phyloP scores from a whole-genome alignment of 2,797 vertebrate genomes.

The Chelon auratus region DNA sequence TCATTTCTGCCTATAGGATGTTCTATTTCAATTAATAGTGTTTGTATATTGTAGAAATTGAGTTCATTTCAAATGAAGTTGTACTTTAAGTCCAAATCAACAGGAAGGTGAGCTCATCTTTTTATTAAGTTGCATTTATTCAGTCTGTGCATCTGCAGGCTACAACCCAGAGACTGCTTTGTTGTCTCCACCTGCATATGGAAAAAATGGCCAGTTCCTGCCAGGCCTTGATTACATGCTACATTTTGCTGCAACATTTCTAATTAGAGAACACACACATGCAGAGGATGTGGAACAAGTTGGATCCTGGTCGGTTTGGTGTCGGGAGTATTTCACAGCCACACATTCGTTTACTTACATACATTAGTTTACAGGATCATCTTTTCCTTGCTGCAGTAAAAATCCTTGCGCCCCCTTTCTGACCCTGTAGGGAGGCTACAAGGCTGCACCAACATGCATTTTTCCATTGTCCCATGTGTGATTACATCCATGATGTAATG shows the following conservation, averaged over 20 bases:
- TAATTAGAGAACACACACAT: conserved; percentile 73
- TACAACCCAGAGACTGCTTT: conserved; percentile 35
- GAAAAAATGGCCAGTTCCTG: conserved; percentile 52
- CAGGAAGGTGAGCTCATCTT: background rate
- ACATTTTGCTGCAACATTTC: conserved; percentile 60
- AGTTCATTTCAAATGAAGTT: too few species aligned
- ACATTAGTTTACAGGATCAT: background rate
- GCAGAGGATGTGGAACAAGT: conserved; percentile 71
- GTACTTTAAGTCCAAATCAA: background rate
- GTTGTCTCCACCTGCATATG: conserved; percentile 63
- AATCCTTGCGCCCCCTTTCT: conserved; percentile 50
- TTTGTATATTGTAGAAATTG: background rate
- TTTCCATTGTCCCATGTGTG: conserved; percentile 75
- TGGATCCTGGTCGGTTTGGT: conserved; percentile 62
- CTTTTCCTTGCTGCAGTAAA: conserved; percentile 1
- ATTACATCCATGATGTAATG: conserved; percentile 78
- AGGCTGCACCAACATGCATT: conserved; percentile 71
- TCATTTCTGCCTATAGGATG: background rate
- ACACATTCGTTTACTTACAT: conserved; percentile 7
- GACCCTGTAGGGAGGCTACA: conserved; percentile 56
- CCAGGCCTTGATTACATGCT: conserved; percentile 72
- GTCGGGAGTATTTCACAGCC: conserved; percentile 17
- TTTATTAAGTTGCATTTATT: conserved; percentile 10
- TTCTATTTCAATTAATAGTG: background rate
- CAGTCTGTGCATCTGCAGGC: conserved; percentile 34